Base-by-base conservation (phyloP, 2,797 vertebrate species). In the Notamacropus eugenii region DNA sequence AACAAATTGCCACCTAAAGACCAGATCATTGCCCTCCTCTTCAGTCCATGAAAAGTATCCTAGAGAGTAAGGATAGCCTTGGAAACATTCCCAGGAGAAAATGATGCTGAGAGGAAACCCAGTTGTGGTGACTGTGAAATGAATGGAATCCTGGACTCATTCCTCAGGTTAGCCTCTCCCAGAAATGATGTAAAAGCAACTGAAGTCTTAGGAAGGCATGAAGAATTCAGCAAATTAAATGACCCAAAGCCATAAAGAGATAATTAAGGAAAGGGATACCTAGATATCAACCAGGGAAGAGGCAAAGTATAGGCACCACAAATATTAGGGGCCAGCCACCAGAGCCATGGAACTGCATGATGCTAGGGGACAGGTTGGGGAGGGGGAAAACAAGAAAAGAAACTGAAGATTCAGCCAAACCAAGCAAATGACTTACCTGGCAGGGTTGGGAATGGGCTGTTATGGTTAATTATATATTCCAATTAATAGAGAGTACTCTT, bases 151-250 rank as follows among this genome's bases (percentile, higher is more conserved):
- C 97, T 98, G 98, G 97, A 97, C 94, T 96, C 97, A 96, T 96
- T 97, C 97, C 98, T 97, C 97, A 97, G 98, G 97, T 97, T 97
- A 98, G 97, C 96, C 97, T 98, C 97, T 98, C 98, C 98, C 97
- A 98, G 97, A 97, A 97, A 97, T 98, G 97, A 98, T 97, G 98
- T 97, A 98, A 97, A 98, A 97, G 94, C 97, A 98, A 98, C 97
- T 98, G 98, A 96, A 98, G 97, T 97, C 97, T 98, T 98, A 97
- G 96, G 97, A 98, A 98, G 97, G 97, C 97, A 96, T 95, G 96
- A 97, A 98, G 97, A 97, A 97, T 96, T 97, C 97, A 97, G 97
- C 97, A 97, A 98, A 97, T 97, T 96, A 98, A 98, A 98, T 97
- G 98, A 97, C 97, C 96, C 91, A 93, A 97, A 97, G 97, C 97